Evolutionary conservation across 2,113 vertebrate genomes (phyloP).

Genomic region (Albula glossodonta): DNA sequence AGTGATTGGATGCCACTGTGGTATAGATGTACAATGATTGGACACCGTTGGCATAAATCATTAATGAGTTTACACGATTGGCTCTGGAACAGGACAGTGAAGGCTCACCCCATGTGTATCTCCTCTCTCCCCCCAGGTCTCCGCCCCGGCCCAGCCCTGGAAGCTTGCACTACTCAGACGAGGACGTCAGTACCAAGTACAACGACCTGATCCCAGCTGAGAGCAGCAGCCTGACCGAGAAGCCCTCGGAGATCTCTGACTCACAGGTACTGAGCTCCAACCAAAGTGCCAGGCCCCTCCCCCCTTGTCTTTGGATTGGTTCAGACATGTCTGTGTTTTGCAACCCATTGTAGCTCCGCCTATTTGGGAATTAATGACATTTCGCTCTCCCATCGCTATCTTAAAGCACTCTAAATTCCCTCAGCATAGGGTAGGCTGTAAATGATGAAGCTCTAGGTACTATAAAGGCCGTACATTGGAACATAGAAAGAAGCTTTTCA

Average conservation of each 20-base stretch:
- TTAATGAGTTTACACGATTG: too few relatives aligned
- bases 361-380: too few relatives aligned
- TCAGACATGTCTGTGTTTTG: not conserved
- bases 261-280: conserved; percentile 80
- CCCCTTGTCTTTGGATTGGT: too few relatives aligned
- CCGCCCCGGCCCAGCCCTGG: conserved; percentile 93
- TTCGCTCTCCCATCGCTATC: not conserved
- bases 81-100: not conserved
- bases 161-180: conserved; percentile 94
- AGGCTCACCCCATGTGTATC: not conserved
- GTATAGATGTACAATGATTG: too few relatives aligned
- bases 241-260: conserved; percentile 92
- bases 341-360: not conserved
- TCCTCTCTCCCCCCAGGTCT: conserved; percentile 67
- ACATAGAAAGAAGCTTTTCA: not conserved
- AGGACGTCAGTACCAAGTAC: conserved; percentile 94
- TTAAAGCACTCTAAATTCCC: not conserved
- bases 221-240: conserved; percentile 95
- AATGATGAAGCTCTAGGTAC: not conserved
- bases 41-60: too few relatives aligned
- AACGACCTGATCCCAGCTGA: conserved; percentile 93
- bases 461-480: not conserved
- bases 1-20: too few relatives aligned
- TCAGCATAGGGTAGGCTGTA: not conserved
- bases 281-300: not conserved